Conservation (phyloP, 2,888 invertebrate species). For the Conistra vaccinii region DNA sequence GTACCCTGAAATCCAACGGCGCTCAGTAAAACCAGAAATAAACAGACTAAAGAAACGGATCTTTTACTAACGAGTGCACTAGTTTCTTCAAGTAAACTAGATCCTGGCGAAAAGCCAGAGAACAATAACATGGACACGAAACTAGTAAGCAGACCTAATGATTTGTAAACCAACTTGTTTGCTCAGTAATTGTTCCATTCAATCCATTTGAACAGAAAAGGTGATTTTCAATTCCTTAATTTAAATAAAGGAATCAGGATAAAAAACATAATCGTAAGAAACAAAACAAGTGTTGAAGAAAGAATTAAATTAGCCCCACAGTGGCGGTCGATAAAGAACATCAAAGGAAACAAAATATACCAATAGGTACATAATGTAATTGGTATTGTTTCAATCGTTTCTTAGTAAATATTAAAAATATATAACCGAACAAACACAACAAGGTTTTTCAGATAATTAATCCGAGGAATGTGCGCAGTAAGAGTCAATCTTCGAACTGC, state of each 20-base stretch:
- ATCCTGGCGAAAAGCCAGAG: conserved; percentile 45
- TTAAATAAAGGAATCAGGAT: conserved; percentile 12
- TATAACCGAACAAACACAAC: conserved; percentile 3
- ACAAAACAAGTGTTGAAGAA: conserved; percentile 30
- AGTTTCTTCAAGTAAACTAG: conserved; percentile 42
- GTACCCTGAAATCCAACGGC: conserved; percentile 13
- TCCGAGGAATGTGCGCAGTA: conserved; percentile 15
- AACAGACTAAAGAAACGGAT: conserved; percentile 33
- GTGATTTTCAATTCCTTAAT: conserved; percentile 26
- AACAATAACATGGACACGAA: conserved; percentile 29
- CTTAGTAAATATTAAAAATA: conserved; percentile 13
- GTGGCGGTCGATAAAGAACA: conserved; percentile 24
- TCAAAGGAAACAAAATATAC: conserved; percentile 31
- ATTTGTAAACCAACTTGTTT: conserved; percentile 32
- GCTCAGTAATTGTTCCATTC: not conserved
- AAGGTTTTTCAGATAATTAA: conserved; percentile 2
- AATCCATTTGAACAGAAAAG: conserved; percentile 4
- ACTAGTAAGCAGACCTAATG: conserved; percentile 39
- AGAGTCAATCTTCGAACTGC: not conserved
- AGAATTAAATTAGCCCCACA: conserved; percentile 9
- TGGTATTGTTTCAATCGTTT: conserved; percentile 6
- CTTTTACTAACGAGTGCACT: conserved; percentile 42
- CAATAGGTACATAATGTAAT: conserved; percentile 10
- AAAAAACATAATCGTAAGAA: conserved; percentile 13
- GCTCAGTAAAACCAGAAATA: conserved; percentile 15